Evolutionary conservation across 2,888 invertebrate genomes (phyloP).

Genomic region (Cosmorhoe ocellata): DNA sequence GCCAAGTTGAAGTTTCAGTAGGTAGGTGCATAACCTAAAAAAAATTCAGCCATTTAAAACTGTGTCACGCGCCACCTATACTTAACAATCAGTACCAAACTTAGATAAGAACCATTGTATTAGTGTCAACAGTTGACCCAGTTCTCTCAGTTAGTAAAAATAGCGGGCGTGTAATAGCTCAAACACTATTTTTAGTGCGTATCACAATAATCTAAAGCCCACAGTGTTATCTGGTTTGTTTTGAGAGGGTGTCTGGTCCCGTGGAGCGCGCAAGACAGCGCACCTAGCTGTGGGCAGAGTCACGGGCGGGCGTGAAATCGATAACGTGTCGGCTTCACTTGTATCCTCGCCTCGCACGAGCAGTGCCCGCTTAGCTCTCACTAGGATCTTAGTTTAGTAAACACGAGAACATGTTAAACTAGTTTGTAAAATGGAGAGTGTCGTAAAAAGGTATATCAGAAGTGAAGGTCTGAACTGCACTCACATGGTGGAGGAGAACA

Average conservation of each 20-base stretch:
- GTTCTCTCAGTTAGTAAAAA: constrained; percentile 75
- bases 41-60: neutral
- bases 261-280: constrained; percentile 56
- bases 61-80: constrained; percentile 44
- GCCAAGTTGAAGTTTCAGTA: too few relatives aligned
- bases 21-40: too few relatives aligned
- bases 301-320: constrained; percentile 43
- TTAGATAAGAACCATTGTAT: constrained; percentile 44
- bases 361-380: constrained; percentile 66
- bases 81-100: constrained; percentile 35
- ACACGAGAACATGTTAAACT: constrained; percentile 76
- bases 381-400: constrained; percentile 75
- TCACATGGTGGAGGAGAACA: constrained; percentile 74
- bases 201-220: constrained; percentile 67
- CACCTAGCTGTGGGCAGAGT: constrained; percentile 42
- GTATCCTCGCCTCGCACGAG: constrained; percentile 56
- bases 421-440: constrained; percentile 63
- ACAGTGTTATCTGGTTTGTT: constrained; percentile 58
- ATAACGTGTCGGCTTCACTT: constrained; percentile 53
- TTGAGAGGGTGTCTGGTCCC: constrained; percentile 34
- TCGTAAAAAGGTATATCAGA: constrained; percentile 72
- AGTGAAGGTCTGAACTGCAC: constrained; percentile 77
- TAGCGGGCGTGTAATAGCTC: constrained; percentile 78
- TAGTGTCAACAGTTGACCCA: constrained; percentile 69
- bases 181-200: constrained; percentile 78